These are phyloP conservation scores for Sarcophaga peregrina DNA, from an alignment of 1,140 invertebrate genomes.

Conservation along the genomic window DNA sequence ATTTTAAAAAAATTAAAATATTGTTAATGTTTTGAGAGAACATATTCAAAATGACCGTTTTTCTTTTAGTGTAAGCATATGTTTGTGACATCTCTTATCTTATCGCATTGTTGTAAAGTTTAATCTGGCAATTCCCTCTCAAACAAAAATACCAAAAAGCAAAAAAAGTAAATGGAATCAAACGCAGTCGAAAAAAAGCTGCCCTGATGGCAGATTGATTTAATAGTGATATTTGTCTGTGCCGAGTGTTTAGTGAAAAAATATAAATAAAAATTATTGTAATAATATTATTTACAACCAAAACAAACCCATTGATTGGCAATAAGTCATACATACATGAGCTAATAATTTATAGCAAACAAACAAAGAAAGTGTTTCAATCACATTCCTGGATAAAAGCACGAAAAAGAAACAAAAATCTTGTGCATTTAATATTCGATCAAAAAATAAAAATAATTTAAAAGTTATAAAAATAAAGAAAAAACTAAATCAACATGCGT, in stretches of 20 bases:
- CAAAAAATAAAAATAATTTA: background rate
- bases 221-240: background rate
- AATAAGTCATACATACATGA: background rate
- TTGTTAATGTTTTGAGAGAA: no score
- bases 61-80: background rate
- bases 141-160: background rate
- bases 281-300: background rate
- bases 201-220: background rate
- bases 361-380: background rate
- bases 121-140: background rate
- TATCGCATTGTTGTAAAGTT: background rate
- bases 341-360: no score
- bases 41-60: background rate
- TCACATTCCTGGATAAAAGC: background rate
- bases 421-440: background rate
- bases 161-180: background rate
- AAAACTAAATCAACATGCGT: background rate
- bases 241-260: background rate
- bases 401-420: background rate
- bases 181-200: conserved; percentile 14
- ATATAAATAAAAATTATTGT: background rate
- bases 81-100: background rate
- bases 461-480: background rate
- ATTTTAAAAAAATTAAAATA: no score
- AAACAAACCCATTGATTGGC: background rate